Base-by-base conservation (phyloP, 1,140 invertebrate genomes). In the Drosophila fuyamai region DNA sequence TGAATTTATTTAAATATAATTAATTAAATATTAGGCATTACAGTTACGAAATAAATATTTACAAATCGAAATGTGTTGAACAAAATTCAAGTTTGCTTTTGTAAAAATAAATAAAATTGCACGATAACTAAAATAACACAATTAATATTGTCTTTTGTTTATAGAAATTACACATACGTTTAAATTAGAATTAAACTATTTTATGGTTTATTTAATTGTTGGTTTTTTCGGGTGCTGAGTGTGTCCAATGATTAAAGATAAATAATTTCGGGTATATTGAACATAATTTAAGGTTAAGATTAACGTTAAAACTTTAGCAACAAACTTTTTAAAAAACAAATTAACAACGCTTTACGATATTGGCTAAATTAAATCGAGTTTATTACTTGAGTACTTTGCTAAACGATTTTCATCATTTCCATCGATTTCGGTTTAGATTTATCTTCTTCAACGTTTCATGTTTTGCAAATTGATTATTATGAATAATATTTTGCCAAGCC, bases 61-160 rank as follows among this genome's bases (percentile, higher is more conserved):
- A 89, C 84, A 89, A 84, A 80, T 71, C 76, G 60, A 76, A 86
- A 79, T 72, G 60, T 76, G 58, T 74, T 61, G 58, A 68, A 67
- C 66, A 74, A 81, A 71, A 80, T 80, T 72, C 58, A 61, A 62
- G 65, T 68, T 83, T 55, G 44, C 51, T 62, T 84, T 71, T 70
- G 63, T 71, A 71, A 63, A 81, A 88, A 89, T 89, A 89, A 89
- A 89, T 89, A 89, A 76, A 89, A 89, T 89, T 89, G 84, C 84
- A 89, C 84, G 66, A 63, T 80, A 89, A 80, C 76, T 88, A 79
- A 89, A 83, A 57, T 83, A 86, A 84, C 74, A 84, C 63, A 90
- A 79, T 81, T 79, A 66, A 73, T 75, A 84, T 73, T 53, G 59
- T 71, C 29, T 58, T 57, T 70, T 68, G 14, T 65, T 51, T 53